phyloP scores from a whole-genome alignment of 2,797 vertebrate genomes.

The Gymnopithys bicolor region DNA sequence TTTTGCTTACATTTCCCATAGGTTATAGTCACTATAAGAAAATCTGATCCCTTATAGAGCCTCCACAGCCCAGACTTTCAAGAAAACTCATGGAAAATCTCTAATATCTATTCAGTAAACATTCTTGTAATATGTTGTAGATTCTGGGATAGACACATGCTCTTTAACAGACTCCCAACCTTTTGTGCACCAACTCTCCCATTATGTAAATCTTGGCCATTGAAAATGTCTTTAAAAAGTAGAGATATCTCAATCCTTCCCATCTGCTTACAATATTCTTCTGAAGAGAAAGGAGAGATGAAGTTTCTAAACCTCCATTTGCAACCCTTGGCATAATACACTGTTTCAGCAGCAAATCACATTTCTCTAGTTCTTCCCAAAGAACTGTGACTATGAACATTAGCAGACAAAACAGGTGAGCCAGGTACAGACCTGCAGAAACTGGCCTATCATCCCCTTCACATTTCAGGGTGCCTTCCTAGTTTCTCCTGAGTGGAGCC shows the following conservation, averaged over 20 bases:
- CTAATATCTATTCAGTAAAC: not conserved
- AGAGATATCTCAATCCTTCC: not conserved
- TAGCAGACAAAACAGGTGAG: accelerated
- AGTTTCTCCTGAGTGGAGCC: not conserved
- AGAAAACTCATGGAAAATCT: not conserved
- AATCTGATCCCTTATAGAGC: accelerated
- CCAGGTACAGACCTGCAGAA: not conserved
- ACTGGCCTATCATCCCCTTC: not conserved
- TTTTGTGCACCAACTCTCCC: not conserved
- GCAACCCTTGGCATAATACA: not conserved
- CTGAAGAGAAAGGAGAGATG: not conserved
- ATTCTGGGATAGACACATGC: not conserved
- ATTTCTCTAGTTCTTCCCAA: not conserved
- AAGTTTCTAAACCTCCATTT: not conserved
- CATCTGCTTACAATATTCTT: not conserved
- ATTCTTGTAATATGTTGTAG: not conserved
- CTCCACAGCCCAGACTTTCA: not conserved
- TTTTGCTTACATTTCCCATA: not conserved
- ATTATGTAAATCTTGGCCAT: not conserved
- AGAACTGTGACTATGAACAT: not conserved
- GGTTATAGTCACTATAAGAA: not conserved
- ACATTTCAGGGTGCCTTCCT: not conserved
- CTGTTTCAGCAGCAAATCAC: not conserved
- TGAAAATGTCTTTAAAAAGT: not conserved
- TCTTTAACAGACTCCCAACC: not conserved